Conservation (phyloP, 2,113 vertebrate species). For the Scolopax mira region DNA sequence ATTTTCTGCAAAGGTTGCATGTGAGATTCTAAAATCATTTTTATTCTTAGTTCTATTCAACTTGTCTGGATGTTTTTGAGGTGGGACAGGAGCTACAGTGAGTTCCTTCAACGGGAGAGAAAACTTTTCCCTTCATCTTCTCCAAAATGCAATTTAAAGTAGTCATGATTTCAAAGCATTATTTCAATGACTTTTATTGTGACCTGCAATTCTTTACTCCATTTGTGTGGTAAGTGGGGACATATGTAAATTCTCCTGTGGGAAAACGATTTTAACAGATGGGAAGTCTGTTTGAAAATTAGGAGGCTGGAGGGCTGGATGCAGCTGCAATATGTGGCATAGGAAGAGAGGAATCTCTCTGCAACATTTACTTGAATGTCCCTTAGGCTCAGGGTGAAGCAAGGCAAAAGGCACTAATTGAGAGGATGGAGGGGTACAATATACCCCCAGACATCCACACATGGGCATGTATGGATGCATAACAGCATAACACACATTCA, state of each 20-base stretch:
- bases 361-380: background rate
- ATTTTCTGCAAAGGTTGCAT: background rate
- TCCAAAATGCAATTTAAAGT: background rate
- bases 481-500: background rate
- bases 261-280: slow-evolving; percentile 5
- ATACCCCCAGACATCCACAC: background rate
- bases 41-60: slow-evolving; percentile 32
- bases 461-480: background rate
- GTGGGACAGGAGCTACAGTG: background rate
- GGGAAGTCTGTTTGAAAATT: background rate
- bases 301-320: background rate
- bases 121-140: background rate
- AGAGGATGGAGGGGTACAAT: background rate
- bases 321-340: accelerated
- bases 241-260: background rate
- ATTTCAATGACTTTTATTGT: background rate
- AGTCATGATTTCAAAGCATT: background rate
- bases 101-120: background rate
- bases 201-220: background rate
- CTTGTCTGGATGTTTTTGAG: background rate
- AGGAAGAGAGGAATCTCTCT: background rate
- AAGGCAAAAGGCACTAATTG: background rate
- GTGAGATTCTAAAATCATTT: background rate
- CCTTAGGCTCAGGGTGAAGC: background rate
- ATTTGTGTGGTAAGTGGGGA: background rate